Evolutionary conservation across 2,888 invertebrate species (phyloP).

Genomic region (Alentia gelatinosa): DNA sequence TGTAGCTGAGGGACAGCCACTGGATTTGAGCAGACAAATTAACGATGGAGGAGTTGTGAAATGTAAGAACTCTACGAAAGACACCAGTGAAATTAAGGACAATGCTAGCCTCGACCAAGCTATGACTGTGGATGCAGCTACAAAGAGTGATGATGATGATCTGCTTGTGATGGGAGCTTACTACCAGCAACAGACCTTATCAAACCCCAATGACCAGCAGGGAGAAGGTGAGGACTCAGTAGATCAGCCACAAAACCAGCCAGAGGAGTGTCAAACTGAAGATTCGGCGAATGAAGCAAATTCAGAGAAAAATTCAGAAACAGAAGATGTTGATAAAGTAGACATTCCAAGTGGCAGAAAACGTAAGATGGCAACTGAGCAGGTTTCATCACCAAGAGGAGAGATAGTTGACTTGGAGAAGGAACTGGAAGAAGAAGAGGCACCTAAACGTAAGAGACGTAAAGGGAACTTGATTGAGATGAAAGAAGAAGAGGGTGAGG

Average conservation of each 20-base stretch:
- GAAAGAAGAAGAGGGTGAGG: too few relatives aligned
- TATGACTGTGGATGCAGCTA: not conserved
- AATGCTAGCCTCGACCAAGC: not conserved
- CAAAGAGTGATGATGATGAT: not conserved
- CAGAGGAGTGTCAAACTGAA: not conserved
- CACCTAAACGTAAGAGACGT: too few relatives aligned
- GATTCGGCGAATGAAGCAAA: not conserved
- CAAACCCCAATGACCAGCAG: not conserved
- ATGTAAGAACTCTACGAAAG: not conserved
- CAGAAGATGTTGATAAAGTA: not conserved
- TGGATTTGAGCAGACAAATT: not conserved
- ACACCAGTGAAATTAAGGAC: too few relatives aligned
- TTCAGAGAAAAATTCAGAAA: not conserved
- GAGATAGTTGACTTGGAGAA: too few relatives aligned
- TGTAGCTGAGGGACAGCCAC: not conserved
- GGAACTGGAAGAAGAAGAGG: too few relatives aligned
- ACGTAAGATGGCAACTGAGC: not conserved
- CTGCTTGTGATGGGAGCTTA: constrained; percentile 26
- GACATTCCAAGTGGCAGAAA: not conserved
- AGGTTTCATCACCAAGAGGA: too few relatives aligned
- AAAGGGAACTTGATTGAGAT: too few relatives aligned
- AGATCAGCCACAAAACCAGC: not conserved
- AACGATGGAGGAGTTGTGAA: not conserved
- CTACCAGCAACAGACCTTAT: not conserved
- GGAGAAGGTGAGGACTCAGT: too few relatives aligned